Evolutionary conservation across 1,140 invertebrate genomes (phyloP), one percentile per base, ranked within the genome.

Genomic region (Drosophila persimilis): DNA sequence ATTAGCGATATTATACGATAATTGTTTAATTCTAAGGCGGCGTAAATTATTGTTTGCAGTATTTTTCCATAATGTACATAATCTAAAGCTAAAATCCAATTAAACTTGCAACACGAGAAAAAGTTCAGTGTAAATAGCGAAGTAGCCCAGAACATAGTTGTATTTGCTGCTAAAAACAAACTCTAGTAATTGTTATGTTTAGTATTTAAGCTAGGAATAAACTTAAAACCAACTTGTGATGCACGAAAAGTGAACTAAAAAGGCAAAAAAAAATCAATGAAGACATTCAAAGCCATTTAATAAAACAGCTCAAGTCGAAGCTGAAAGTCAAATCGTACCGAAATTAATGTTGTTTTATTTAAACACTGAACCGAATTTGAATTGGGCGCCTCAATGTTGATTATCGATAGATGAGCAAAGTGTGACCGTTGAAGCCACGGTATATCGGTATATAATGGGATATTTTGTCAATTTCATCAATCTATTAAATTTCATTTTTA

Each of bases 31-130:
- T 57, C 50, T 47, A 84, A 78, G 64, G 43, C 66, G 74, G 80
- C 77, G 62, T 85, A 85, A 85, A 86, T 86, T 86, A 86, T 85
- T 81, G 76, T 81, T 86, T 81, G 61, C 81, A 85, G 81, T 85
- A 85, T 85, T 85, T 84, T 84, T 76, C 77, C 62, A 62, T 74
- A 70, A 74, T 80, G 71, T 77, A 77, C 74, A 77, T 77, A 77
- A 75, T 39, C 63, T 17, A 64, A 63, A 58, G 43, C 54, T 51
- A 60, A 57, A 46, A 66, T 51, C 69, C 51, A 64, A 56, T 66
- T 74, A 70, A 59, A 58, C 48, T 51, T 76, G 58, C 62, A 59
- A 73, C 29, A 56, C 39, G 35, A 60, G 54, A 60, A 56, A 71
- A 29, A 41, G 55, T 67, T 65, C 59, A 56, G 53, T 69, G 76